These are phyloP conservation scores for Kryptolebias ocellatus DNA, from an alignment of 2,797 vertebrate species.

Conservation along the genomic window DNA sequence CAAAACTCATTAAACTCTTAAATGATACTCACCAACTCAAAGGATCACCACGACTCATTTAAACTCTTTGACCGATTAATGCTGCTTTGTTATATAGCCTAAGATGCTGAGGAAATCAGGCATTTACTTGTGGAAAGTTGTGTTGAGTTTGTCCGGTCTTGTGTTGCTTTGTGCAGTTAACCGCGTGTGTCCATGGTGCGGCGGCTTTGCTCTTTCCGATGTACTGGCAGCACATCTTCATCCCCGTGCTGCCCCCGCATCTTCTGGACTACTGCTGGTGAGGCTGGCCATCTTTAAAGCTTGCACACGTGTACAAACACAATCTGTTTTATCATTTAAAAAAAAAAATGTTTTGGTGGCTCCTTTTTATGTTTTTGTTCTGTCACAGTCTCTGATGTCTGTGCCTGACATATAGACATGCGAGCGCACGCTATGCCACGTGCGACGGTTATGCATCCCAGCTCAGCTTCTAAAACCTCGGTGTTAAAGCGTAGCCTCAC, in stretches of 20 bases:
- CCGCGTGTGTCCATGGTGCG: conserved; percentile 95
- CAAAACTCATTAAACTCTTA: too few relatives aligned
- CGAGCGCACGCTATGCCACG: conserved; percentile 12
- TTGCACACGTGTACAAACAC: conserved; percentile 6
- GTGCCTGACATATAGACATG: conserved; percentile 5
- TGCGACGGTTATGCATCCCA: conserved; percentile 17
- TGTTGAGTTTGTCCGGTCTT: conserved; percentile 27
- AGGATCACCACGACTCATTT: too few relatives aligned
- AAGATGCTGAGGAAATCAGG: background rate
- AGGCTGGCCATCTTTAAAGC: conserved; percentile 70
- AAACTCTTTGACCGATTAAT: background rate
- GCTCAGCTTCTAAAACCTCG: conserved; percentile 22
- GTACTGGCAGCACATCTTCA: conserved; percentile 99
- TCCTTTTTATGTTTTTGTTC: conserved; percentile 5
- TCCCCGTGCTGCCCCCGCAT: conserved; percentile 96
- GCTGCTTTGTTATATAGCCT: background rate
- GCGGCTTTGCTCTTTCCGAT: conserved; percentile 96
- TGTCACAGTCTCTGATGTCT: conserved; percentile 11
- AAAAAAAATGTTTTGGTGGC: conserved; percentile 12
- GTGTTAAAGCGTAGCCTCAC: conserved; percentile 44
- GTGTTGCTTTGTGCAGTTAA: conserved; percentile 84
- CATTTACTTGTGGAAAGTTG: conserved; percentile 18
- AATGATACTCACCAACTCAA: too few relatives aligned
- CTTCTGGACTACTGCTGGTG: conserved; percentile 99
- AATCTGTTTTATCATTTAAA: conserved; percentile 10